These are phyloP conservation scores for Odontophorus gujanensis DNA, from an alignment of 2,113 vertebrate genomes.

Conservation along the genomic window DNA sequence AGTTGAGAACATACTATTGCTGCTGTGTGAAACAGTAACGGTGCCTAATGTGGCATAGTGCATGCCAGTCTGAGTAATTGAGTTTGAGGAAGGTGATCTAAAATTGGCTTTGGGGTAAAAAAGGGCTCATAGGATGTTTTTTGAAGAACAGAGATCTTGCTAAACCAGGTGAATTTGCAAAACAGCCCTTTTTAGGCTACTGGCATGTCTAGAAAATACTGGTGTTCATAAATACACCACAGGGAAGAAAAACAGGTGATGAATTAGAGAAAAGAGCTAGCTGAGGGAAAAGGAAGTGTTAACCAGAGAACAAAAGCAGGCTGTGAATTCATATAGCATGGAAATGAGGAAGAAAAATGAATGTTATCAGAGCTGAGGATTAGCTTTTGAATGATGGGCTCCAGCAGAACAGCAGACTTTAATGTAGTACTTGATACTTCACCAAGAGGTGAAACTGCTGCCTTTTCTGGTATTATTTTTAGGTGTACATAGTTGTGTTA, in stretches of 20 bases:
- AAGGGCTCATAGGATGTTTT: background rate
- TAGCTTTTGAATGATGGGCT: background rate
- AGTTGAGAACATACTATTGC: background rate
- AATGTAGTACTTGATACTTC: background rate
- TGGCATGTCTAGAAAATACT: background rate
- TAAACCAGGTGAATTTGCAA: background rate
- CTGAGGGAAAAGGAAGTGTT: background rate
- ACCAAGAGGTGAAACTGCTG: background rate
- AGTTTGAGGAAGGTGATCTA: background rate
- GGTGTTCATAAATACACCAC: background rate
- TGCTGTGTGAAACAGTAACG: background rate
- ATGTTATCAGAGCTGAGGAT: background rate
- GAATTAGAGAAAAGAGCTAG: background rate
- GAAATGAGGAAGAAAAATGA: background rate
- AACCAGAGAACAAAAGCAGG: background rate
- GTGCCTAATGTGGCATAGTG: background rate
- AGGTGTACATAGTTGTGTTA: background rate
- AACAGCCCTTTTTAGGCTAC: background rate
- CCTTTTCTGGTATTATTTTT: background rate
- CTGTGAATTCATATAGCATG: background rate
- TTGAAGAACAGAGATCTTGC: background rate
- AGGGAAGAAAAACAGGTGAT: background rate
- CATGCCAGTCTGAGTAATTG: accelerated
- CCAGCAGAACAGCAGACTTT: background rate
- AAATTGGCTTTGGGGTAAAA: background rate